Base-by-base conservation (phyloP, 2,888 invertebrate species). In the Polylopha cassiicola region DNA sequence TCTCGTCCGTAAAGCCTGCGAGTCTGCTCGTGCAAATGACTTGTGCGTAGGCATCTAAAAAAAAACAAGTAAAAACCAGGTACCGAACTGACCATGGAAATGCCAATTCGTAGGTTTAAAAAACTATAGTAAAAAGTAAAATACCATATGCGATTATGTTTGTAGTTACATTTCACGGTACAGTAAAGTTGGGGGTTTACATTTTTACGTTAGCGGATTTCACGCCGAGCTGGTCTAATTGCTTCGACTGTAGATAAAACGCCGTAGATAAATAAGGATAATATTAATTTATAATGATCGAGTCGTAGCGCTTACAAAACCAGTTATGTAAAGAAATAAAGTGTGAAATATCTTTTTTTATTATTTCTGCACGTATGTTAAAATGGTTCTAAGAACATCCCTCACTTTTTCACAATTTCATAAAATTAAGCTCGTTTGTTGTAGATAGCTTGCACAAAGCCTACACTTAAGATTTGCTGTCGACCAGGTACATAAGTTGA, bases 11-110 rank as follows among this genome's bases (percentile, higher is more conserved):
- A 77, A 67, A 73, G 80, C 76, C 81, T 76, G 78, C 68, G 50
- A 69, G 79, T 78, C 81, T 80, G 70, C 67, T 66, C 63, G 60
- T 64, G 72, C 67, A 63, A 63, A 58, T 63, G 71, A 69, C 73
- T 65, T 64, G 60, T 51, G 56, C 49, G 51, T 50, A n/a, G n/a
- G 51, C 54, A 58, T 46, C 41, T 53, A 53, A 50, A 57, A 48
- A 44, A 51, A 57, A 14, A 17, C 9, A 22, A 23, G 14, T 5
- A 11, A 38, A 29, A 43, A 10, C 11, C 23, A 10, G 13, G 20
- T 29, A 26, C 37, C 22, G 31, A 17, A 27, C 23, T 20, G 11
- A 11, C 11, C n/a, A 14, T 15, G 16, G 31, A 20, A 38, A 43
- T 31, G 15, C 24, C 30, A 26, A 41, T 30, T 34, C 30, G 30